These are phyloP conservation scores for Watsonalla cultraria DNA, from an alignment of 2,888 invertebrate species.

Conservation along the genomic window DNA sequence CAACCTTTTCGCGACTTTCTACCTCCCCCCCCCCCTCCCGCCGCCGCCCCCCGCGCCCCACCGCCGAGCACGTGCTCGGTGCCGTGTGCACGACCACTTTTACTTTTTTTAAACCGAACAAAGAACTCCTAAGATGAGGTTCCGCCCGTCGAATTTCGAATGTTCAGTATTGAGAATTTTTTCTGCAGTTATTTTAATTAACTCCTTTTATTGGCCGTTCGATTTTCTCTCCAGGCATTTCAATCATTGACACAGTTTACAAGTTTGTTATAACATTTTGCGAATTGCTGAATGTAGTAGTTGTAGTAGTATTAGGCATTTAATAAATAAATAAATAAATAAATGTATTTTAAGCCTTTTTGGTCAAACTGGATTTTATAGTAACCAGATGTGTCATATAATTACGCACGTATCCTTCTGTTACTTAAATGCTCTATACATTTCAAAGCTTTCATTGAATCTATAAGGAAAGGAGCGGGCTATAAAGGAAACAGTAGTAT, in stretches of 20 bases:
- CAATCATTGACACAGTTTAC: too few relatives aligned
- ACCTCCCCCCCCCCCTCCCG: conserved; percentile 33
- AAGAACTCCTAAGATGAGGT: conserved; percentile 15
- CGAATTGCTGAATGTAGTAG: background rate
- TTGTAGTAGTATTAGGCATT: background rate
- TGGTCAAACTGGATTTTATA: too few relatives aligned
- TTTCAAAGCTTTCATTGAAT: too few relatives aligned
- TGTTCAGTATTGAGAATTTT: background rate
- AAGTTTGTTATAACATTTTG: too few relatives aligned
- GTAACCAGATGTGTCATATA: too few relatives aligned
- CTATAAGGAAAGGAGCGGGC: too few relatives aligned
- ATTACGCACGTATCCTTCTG: too few relatives aligned
- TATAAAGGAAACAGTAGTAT: too few relatives aligned
- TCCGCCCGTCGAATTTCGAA: background rate
- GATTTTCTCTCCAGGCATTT: too few relatives aligned
- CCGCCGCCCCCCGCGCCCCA: conserved; percentile 24
- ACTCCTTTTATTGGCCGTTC: background rate
- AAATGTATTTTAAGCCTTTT: background rate
- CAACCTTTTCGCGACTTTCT: conserved; percentile 77
- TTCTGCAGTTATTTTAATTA: background rate
- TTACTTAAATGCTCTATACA: too few relatives aligned
- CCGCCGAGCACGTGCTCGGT: conserved; percentile 45
- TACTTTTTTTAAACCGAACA: conserved; percentile 59
- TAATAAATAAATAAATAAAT: too few relatives aligned
- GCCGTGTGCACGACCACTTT: conserved; percentile 69